Percentiles rank a stretch among this genome's conserved stretches.
phyloP scores from a whole-genome alignment of 2,113 vertebrate species.

The Anarrhichthys ocellatus region DNA sequence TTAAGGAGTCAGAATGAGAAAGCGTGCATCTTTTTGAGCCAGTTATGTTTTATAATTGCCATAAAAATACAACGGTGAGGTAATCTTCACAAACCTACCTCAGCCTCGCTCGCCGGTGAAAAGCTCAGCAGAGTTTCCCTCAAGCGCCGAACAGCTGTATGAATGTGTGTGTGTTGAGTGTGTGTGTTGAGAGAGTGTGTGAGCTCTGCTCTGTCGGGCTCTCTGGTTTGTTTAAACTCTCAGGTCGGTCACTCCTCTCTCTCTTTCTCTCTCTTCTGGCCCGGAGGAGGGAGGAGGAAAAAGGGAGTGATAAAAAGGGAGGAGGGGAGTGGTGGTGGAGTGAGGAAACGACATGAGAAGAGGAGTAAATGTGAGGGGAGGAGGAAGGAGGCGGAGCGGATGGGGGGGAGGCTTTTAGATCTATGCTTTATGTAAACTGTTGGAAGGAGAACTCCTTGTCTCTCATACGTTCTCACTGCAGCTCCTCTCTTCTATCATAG shows the following conservation, averaged over 20 bases:
- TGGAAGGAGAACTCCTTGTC: slow-evolving; percentile 30
- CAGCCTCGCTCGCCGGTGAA: slow-evolving; percentile 31
- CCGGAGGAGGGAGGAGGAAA: slow-evolving; percentile 64
- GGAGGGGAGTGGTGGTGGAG: slow-evolving; percentile 41
- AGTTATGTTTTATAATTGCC: slow-evolving; percentile 25
- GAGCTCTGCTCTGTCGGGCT: slow-evolving; percentile 48
- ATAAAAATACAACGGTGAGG: slow-evolving; percentile 56
- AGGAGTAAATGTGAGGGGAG: slow-evolving; percentile 60
- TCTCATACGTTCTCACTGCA: slow-evolving; percentile 7
- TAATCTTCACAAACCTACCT: slow-evolving; percentile 65
- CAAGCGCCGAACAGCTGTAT: slow-evolving; percentile 52
- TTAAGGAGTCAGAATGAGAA: slow-evolving; percentile 11
- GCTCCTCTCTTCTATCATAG: background rate
- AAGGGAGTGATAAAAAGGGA: slow-evolving; percentile 62
- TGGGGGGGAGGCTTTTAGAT: slow-evolving; percentile 38
- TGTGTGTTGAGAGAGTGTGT: slow-evolving; percentile 26
- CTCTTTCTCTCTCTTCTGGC: slow-evolving; percentile 35
- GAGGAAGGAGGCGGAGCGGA: slow-evolving; percentile 11
- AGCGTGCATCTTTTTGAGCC: background rate
- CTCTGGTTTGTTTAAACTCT: slow-evolving; percentile 80
- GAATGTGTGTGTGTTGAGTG: slow-evolving; percentile 1
- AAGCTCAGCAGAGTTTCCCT: slow-evolving; percentile 28
- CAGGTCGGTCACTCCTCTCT: slow-evolving; percentile 77
- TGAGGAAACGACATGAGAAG: slow-evolving; percentile 52
- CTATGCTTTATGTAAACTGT: slow-evolving; percentile 57